Conservation (phyloP, 2,113 vertebrate species). For the Cettia cetti region DNA sequence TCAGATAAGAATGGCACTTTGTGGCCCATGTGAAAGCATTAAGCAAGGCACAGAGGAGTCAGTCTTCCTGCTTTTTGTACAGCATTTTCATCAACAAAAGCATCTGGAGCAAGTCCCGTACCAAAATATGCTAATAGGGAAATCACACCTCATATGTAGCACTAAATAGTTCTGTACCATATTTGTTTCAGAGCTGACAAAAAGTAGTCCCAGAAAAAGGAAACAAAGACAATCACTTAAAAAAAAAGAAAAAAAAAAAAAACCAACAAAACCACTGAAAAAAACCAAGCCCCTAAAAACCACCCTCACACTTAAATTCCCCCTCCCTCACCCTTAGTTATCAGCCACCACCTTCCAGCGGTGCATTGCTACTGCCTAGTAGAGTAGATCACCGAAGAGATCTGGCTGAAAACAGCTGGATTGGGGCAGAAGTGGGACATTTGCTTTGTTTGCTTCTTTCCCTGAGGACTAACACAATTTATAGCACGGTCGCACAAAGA, state of each 20-base stretch:
- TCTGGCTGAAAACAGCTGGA: background rate
- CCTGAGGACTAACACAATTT: background rate
- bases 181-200: background rate
- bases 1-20: background rate
- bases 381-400: background rate
- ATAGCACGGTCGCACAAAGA: background rate
- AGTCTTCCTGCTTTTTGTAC: background rate
- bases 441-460: background rate
- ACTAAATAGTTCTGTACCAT: background rate
- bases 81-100: conserved; percentile 6
- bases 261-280: background rate
- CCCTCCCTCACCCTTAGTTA: background rate
- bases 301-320: background rate
- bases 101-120: conserved; percentile 46
- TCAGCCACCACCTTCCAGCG: background rate
- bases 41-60: background rate
- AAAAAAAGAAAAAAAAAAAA: background rate
- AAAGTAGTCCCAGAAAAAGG: background rate
- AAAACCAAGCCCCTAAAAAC: too few relatives aligned
- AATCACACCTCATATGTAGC: background rate
- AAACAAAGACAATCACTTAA: background rate
- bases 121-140: background rate
- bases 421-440: background rate
- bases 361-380: background rate
- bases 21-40: conserved; percentile 1